Conservation (phyloP, 2,113 vertebrate genomes). For the Girardinichthys multiradiatus region DNA sequence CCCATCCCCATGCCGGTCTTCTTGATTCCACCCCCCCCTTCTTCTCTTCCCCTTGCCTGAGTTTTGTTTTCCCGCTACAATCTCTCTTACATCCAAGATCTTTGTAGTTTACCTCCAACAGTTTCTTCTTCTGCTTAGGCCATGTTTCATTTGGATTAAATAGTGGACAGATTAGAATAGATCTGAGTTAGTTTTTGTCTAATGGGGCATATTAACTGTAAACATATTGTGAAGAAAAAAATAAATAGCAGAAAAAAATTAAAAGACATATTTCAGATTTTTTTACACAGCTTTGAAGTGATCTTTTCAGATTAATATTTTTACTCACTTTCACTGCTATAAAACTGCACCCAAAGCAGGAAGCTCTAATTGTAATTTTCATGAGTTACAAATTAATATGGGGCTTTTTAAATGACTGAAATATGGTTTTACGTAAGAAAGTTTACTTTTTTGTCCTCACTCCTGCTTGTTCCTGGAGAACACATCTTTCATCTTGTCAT, state of each 20-base stretch:
- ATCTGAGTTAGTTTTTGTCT: not conserved
- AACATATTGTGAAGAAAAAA: slow-evolving; percentile 7
- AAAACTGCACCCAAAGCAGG: not conserved
- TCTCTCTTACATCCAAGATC: slow-evolving; percentile 71
- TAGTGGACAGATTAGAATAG: slow-evolving; percentile 12
- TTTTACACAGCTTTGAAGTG: not conserved
- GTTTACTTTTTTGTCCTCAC: slow-evolving; percentile 26
- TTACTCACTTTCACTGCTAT: not conserved
- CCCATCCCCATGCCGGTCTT: not conserved
- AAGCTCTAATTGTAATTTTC: not conserved
- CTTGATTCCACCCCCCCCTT: slow-evolving; percentile 16
- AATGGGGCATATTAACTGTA: slow-evolving; percentile 3
- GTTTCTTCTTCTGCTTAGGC: slow-evolving; percentile 47
- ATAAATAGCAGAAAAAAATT: not conserved
- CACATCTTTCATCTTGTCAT: too few species aligned
- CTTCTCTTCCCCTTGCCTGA: slow-evolving; percentile 49
- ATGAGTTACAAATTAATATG: not conserved
- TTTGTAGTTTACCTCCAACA: slow-evolving; percentile 66
- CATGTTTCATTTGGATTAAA: slow-evolving; percentile 49
- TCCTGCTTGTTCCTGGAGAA: slow-evolving; percentile 26
- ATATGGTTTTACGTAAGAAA: not conserved
- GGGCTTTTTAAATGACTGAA: not conserved
- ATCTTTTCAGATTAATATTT: slow-evolving; percentile 13
- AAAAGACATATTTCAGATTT: not conserved
- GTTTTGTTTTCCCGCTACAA: slow-evolving; percentile 58